A percentile compares a stretch with the other conserved stretches of the same genome.
Conservation (phyloP, 2,888 invertebrate genomes). For the Barypeithes pellucidus region DNA sequence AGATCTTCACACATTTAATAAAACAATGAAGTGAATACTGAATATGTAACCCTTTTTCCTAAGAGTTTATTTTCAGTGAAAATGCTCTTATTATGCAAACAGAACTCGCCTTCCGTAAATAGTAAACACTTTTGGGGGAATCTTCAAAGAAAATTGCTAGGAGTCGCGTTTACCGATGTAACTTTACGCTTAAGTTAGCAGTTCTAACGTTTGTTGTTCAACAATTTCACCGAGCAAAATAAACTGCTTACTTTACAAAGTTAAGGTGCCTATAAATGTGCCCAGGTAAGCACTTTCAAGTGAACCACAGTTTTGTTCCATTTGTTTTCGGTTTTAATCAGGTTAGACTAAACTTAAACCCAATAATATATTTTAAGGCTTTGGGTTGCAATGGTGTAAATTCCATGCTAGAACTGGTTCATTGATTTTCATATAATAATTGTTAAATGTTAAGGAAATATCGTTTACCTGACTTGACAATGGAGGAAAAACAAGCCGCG, state of each 20-base stretch:
- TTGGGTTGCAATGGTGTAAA: too few species aligned
- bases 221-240: conserved; percentile 27
- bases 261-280: conserved; percentile 17
- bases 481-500: too few species aligned
- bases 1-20: neutral
- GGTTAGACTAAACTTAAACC: neutral
- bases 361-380: neutral
- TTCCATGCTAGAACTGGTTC: too few species aligned
- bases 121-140: conserved; percentile 29
- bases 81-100: conserved; percentile 24
- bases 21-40: neutral
- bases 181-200: conserved; percentile 35
- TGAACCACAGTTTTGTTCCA: conserved; percentile 8
- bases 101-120: conserved; percentile 19
- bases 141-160: conserved; percentile 31
- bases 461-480: too few species aligned
- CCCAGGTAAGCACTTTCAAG: neutral
- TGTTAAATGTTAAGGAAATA: too few species aligned
- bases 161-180: conserved; percentile 30
- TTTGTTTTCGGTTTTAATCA: neutral
- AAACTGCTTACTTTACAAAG: conserved; percentile 28
- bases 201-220: conserved; percentile 19
- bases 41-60: neutral
- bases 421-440: too few species aligned
- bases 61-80: conserved; percentile 13